Percentiles rank a stretch among this genome's conserved stretches.
These are phyloP conservation scores for Doryteuthis pealeii DNA, from an alignment of 1,140 invertebrate genomes.

Conservation along the genomic window DNA sequence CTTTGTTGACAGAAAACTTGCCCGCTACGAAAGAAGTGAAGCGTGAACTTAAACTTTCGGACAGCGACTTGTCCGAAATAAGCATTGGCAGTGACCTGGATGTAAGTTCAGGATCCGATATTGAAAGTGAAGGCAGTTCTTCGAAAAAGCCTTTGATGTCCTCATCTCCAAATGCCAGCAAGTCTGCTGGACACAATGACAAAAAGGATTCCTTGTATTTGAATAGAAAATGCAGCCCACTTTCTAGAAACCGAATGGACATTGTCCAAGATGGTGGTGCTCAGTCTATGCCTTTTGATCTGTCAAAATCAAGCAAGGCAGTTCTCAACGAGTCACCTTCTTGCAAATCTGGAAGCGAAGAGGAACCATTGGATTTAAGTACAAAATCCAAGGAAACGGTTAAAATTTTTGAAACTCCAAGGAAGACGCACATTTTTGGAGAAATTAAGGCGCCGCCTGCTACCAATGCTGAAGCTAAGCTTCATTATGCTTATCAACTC, in stretches of 20 bases:
- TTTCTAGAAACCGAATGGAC: no score
- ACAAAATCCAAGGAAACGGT: conserved; percentile 33
- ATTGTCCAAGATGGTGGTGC: no score
- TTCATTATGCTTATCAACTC: conserved; percentile 49
- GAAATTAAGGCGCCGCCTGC: conserved; percentile 19
- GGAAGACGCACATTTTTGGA: conserved; percentile 53
- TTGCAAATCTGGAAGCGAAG: conserved; percentile 18
- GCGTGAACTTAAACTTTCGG: conserved; percentile 18
- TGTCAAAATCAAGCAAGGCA: conserved; percentile 29
- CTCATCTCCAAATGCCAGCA: not conserved
- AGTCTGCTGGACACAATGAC: no score
- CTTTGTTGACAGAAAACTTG: conserved; percentile 11
- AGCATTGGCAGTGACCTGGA: conserved; percentile 44
- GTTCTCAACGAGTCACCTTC: not conserved
- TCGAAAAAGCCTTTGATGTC: conserved; percentile 14
- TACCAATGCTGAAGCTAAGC: conserved; percentile 19
- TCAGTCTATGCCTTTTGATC: conserved; percentile 32
- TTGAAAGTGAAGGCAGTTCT: conserved; percentile 37
- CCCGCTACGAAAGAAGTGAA: conserved; percentile 18
- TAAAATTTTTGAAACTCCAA: conserved; percentile 34
- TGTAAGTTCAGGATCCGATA: conserved; percentile 39
- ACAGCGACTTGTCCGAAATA: conserved; percentile 33
- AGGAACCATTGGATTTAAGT: conserved; percentile 43
- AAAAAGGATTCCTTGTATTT: no score
- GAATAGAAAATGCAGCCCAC: no score